Conservation (phyloP, 2,113 vertebrate species). For the Cephalophus harveyi region DNA sequence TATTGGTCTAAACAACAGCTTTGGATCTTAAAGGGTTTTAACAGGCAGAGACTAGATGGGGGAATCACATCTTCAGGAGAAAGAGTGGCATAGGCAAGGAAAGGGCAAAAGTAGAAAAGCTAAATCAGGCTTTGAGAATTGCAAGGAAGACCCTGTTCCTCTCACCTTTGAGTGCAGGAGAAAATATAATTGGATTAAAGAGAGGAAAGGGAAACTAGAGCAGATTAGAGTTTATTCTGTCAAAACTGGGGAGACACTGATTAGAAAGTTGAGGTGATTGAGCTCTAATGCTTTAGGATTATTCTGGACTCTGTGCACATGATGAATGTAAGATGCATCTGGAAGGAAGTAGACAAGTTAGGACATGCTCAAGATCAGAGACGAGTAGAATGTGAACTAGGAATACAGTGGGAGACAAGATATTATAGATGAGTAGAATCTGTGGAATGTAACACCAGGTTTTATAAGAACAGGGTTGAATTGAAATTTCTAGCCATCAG, state of each 20-base stretch:
- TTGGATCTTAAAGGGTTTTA: not conserved
- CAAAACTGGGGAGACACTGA: not conserved
- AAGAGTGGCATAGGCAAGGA: not conserved
- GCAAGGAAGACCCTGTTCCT: not conserved
- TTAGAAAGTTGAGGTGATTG: not conserved
- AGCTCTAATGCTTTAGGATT: constrained; percentile 15
- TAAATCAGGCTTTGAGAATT: not conserved
- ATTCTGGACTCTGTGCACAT: not conserved
- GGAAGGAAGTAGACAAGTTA: not conserved
- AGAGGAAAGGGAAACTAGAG: not conserved
- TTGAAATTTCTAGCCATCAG: constrained; percentile 11
- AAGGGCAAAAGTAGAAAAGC: not conserved
- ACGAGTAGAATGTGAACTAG: not conserved
- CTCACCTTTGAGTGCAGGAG: not conserved
- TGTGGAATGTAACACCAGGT: not conserved
- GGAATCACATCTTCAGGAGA: not conserved
- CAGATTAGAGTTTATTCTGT: constrained; percentile 35
- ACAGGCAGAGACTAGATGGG: not conserved
- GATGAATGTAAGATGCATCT: not conserved
- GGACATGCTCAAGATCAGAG: not conserved
- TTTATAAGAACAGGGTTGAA: not conserved
- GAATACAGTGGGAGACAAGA: not conserved
- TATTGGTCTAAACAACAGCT: not conserved
- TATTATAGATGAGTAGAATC: not conserved
- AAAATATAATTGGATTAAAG: not conserved